Evolutionary conservation across 2,888 invertebrate species (phyloP).

Genomic region (Julus scanicus): DNA sequence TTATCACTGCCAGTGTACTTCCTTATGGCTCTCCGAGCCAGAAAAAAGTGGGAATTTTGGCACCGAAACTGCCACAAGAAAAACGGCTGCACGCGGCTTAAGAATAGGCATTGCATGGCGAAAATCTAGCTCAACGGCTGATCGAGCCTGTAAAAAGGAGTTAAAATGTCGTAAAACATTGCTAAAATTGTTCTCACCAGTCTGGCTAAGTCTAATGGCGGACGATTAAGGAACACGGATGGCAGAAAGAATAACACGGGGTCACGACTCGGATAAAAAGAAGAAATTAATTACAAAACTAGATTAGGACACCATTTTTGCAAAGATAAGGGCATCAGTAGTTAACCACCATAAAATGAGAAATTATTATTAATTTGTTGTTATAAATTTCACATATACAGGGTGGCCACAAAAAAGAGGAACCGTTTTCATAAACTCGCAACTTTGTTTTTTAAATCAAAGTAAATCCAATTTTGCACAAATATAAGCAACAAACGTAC

Average conservation of each 20-base stretch:
- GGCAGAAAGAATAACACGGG: background rate
- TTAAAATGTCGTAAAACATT: background rate
- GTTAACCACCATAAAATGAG: too few species aligned
- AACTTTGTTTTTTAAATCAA: too few species aligned
- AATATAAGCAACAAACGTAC: too few species aligned
- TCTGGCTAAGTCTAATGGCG: background rate
- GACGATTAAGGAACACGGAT: background rate
- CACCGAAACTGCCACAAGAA: background rate
- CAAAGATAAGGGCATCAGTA: too few species aligned
- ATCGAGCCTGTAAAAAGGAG: background rate
- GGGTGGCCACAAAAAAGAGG: too few species aligned
- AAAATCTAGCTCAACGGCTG: slow-evolving; percentile 10
- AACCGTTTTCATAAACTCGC: too few species aligned
- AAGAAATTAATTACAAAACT: too few species aligned
- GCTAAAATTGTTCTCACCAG: background rate
- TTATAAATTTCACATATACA: too few species aligned
- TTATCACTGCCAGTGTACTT: background rate
- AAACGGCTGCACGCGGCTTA: background rate
- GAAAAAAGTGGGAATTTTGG: slow-evolving; percentile 8
- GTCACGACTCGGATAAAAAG: background rate
- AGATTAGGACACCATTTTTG: too few species aligned
- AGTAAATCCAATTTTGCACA: too few species aligned
- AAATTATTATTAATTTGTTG: too few species aligned
- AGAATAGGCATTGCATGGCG: background rate
- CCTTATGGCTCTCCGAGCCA: background rate